These are phyloP conservation scores for Galeopsomyia nigrocyanea DNA, from an alignment of 2,888 invertebrate genomes.

Conservation along the genomic window DNA sequence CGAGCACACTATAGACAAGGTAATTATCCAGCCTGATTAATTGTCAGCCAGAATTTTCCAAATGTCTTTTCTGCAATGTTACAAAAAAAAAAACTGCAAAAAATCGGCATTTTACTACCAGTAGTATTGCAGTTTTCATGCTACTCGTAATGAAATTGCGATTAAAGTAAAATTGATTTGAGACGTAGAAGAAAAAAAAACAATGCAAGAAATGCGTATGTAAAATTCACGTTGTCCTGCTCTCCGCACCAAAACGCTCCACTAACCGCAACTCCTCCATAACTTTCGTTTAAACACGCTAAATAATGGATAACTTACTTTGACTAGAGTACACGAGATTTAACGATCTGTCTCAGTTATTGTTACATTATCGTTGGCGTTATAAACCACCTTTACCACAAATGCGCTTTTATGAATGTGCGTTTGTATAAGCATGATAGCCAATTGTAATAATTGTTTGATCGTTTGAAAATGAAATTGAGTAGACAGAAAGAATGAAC, in stretches of 20 bases:
- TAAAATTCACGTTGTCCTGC: conserved; percentile 56
- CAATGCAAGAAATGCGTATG: conserved; percentile 37
- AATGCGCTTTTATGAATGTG: too few species aligned
- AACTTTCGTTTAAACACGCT: conserved; percentile 32
- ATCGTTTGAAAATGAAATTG: too few species aligned
- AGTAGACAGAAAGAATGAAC: not conserved
- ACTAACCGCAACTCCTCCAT: conserved; percentile 57
- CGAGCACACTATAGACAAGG: conserved; percentile 91
- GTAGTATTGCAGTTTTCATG: not conserved
- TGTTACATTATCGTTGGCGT: not conserved
- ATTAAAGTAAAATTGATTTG: not conserved
- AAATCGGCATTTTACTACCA: not conserved
- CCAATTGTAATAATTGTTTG: too few species aligned
- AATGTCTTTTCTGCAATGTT: conserved; percentile 17
- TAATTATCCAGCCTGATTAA: conserved; percentile 63
- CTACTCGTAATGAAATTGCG: not conserved
- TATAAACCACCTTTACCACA: conserved; percentile 22
- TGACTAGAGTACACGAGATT: conserved; percentile 30
- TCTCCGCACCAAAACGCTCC: conserved; percentile 57
- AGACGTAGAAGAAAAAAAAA: conserved; percentile 12
- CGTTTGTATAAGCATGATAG: too few species aligned
- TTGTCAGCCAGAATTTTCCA: conserved; percentile 30
- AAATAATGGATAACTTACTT: conserved; percentile 30
- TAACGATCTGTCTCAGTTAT: conserved; percentile 22
- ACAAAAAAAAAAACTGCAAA: conserved; percentile 2